Conservation (phyloP, 2,888 invertebrate species). For the Eupithecia tripunctaria region DNA sequence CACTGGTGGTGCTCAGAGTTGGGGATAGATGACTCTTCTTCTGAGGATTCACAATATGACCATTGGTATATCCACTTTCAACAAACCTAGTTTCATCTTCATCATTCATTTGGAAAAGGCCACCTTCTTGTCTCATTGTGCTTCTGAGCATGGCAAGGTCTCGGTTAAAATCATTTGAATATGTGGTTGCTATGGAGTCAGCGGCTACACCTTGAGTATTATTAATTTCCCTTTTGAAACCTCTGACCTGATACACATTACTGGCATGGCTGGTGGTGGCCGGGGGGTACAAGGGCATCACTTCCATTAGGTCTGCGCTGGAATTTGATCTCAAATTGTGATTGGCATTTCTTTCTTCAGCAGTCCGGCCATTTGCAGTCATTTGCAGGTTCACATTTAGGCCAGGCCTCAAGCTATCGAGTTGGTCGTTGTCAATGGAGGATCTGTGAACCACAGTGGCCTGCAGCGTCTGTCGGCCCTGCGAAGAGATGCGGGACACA, state of each 20-base stretch:
- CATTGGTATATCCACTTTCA: conserved; percentile 68
- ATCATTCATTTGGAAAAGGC: conserved; percentile 69
- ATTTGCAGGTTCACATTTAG: conserved; percentile 57
- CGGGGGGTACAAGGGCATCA: conserved; percentile 80
- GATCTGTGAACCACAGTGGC: conserved; percentile 76
- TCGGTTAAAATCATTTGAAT: conserved; percentile 75
- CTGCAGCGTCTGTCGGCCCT: conserved; percentile 73
- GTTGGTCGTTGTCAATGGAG: conserved; percentile 74
- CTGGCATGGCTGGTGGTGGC: conserved; percentile 71
- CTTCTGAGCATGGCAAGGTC: conserved; percentile 76
- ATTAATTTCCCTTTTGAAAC: conserved; percentile 83
- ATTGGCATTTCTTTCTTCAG: conserved; percentile 54
- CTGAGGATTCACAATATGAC: conserved; percentile 51
- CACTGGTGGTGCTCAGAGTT: conserved; percentile 75
- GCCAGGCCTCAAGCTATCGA: conserved; percentile 55
- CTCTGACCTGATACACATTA: conserved; percentile 84
- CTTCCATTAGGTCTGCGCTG: conserved; percentile 83
- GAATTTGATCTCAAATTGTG: conserved; percentile 81
- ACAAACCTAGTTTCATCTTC: conserved; percentile 75
- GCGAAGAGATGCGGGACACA: conserved; percentile 68
- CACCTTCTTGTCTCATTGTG: conserved; percentile 67
- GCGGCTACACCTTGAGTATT: conserved; percentile 65
- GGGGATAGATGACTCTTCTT: conserved; percentile 67
- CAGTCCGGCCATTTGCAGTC: conserved; percentile 52
- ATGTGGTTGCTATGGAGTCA: conserved; percentile 65